Evolutionary conservation across 2,113 vertebrate species (phyloP), one percentile per base, ranked within the genome.

Genomic region (Osmerus mordax): DNA sequence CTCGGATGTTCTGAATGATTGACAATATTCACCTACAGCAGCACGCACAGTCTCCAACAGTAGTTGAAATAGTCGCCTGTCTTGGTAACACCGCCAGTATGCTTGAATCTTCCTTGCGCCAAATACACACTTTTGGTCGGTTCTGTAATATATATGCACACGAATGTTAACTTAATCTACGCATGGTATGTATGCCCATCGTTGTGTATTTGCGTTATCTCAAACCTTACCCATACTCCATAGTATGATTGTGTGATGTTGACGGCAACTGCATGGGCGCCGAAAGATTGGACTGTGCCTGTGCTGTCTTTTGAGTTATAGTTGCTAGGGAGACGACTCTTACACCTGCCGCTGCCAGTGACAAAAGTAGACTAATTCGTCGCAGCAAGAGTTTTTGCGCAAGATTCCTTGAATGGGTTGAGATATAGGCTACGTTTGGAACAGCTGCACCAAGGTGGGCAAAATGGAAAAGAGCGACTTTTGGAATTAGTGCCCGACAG

Each of bases 61-160:
- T 3, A 75, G 32, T 36, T 2, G 62, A 56, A 83, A 83, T 32
- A 83, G 74, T 21, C 23, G 12, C 53, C 19, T 59, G 65, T 80
- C 66, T 29, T 67, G 60, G 32, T 67, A 60, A 4, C 69, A 75
- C 47, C 78, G 65, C 78, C 81, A 83, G 21, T 0, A 77, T 8
- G n/a, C 18, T 56, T 79, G 77, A 15, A 83, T 80, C 36, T 28
- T 83, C 52, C 51, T 66, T 47, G 75, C 81, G 21, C 56, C 68
- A 2, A 12, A 8, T 25, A 66, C 67, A 18, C 36, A n/a, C 64
- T 67, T 36, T 32, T 25, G 25, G 28, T 65, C 41, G 3, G 65
- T 47, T 2, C 63, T 67, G 3, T 54, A 54, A 54, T 54, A 54
- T 54, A 54, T 54, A 54, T 56, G 3, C 5, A 15, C 12, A 56